Base-by-base conservation (phyloP, 2,888 invertebrate genomes). In the Drosophila testacea region DNA sequence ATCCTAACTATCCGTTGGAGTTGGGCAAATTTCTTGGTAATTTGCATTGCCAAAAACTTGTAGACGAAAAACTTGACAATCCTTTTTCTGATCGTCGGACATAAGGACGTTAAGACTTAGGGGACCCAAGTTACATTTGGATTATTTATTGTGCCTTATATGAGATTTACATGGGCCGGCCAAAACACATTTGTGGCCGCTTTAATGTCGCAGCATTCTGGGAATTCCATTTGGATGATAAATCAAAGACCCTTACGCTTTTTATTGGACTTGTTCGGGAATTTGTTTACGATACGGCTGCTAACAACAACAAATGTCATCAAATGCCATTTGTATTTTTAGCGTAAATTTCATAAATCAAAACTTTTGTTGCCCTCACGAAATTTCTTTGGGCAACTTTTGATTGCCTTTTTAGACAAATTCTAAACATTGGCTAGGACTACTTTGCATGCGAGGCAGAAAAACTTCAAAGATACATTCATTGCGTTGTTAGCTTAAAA, bases 231-330 rank as follows among this genome's bases (percentile, higher is more conserved):
- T 38, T 51, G 69, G 75, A 67, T 80, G 72, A 84, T 81, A 86
- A 84, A 84, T 84, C 87, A 84, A 82, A 82, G 82, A 76, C 79
- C 77, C 71, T 72, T 82, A 70, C 69, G 79, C 63, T 69, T 82
- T 84, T 87, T 87, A 84, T 84, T 83, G 84, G 83, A 78, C 82
- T 83, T 87, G 87, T 87, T 82, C 48, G 85, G 65, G 68, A 76
- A 83, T 84, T 83, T 82, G 76, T 82, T 78, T 67, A 73, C 77
- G 67, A 73, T 77, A 76, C 42, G 52, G 41, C 51, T 46, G 48
- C 64, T 56, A 59, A 69, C 67, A 80, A 67, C 22, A 42, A 30
- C 52, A 36, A 51, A 44, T 44, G 44, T 44, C 44, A 44, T 44
- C 73, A 78, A 87, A 76, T 84, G 81, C 54, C 48, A 79, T 87